phyloP scores from a whole-genome alignment of 2,888 invertebrate genomes.

The Hypomecis atomaria region DNA sequence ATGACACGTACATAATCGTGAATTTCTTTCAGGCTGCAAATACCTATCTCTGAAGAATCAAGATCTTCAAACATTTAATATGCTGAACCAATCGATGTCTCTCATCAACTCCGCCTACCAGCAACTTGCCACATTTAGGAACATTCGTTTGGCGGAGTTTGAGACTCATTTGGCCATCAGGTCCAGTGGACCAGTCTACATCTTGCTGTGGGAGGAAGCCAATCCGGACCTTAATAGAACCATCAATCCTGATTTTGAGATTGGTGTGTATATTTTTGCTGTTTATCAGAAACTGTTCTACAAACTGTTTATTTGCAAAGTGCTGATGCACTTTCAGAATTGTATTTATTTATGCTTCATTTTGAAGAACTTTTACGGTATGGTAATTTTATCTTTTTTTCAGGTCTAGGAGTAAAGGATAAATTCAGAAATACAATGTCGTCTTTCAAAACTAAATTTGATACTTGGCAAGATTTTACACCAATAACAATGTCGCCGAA shows the following conservation, averaged over 20 bases:
- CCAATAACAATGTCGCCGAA: neutral
- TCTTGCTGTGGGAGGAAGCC: neutral
- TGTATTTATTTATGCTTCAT: no score
- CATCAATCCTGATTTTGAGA: neutral
- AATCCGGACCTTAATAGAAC: neutral
- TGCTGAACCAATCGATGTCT: neutral
- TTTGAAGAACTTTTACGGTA: no score
- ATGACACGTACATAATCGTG: no score
- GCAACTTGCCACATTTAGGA: neutral
- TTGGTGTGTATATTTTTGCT: constrained; percentile 4
- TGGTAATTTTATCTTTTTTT: neutral
- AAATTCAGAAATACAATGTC: neutral
- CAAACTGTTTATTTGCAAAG: no score
- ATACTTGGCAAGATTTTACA: neutral
- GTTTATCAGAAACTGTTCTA: no score
- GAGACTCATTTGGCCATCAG: neutral
- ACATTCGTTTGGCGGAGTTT: neutral
- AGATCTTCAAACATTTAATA: neutral
- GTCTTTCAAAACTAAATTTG: neutral
- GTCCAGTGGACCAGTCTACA: neutral
- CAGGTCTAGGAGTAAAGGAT: neutral
- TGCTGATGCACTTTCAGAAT: no score
- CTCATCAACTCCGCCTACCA: neutral
- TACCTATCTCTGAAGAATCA: neutral
- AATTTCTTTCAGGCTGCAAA: neutral